Evolutionary conservation across 2,113 vertebrate genomes (phyloP), one percentile per base, ranked within the genome.

Genomic region (Anguilla rostrata): DNA sequence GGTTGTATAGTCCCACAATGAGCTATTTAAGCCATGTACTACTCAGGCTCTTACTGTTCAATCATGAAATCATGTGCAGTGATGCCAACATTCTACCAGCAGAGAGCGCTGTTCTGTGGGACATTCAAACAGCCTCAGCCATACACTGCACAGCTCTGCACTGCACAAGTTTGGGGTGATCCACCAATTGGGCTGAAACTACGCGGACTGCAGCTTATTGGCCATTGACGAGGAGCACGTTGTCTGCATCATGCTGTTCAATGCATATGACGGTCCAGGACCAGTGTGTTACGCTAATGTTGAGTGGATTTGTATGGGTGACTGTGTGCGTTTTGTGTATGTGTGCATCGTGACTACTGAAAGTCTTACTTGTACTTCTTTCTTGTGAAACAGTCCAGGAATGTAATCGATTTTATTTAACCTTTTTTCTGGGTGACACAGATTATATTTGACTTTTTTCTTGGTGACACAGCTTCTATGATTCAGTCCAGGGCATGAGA

Each of bases 41-140:
- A 92, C 93, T 94, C 93, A 94, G 94, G 92, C 94, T 92, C 90
- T 83, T 83, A 88, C 83, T 86, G 14, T 81, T 88, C 84, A 26
- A 86, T 88, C 84, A 88, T 87, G 87, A 89, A 89, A 83, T 71
- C 81, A 78, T 71, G 88, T 90, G 91, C 92, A 91, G 92, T 90
- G 89, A 91, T 88, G 90, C 85, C 87, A 84, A 88, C 87, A 71
- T 90, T 85, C 79, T 56, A 91, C 93, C 92, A 94, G 92, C 92
- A 95, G 92, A 93, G 92, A 49, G 92, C 43, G 92, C 91, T 91
- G 90, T 91, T 82, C 60, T 43, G 43, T 56, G n/a, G 83, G 53
- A 86, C 88, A 49, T 87, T 87, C 86, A 86, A 29, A 88, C 83
- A 56, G 53, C 85, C 88, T 87, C 90, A 90, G 91, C 91, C 93